These are phyloP conservation scores for Cyanistes caeruleus DNA, from an alignment of 2,113 vertebrate species.

Conservation along the genomic window DNA sequence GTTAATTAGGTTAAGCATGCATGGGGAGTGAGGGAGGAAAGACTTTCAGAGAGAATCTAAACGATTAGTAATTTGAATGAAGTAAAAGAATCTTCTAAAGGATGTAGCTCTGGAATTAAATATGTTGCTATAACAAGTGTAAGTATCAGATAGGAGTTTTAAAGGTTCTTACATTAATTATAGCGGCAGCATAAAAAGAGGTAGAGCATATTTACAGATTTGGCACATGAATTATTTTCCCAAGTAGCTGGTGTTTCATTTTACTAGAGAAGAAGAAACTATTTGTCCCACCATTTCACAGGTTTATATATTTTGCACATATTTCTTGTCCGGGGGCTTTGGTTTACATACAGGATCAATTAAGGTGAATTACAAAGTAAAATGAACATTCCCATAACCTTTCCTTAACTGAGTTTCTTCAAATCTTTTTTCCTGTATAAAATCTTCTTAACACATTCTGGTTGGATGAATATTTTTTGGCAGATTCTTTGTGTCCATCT, in stretches of 20 bases:
- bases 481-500: background rate
- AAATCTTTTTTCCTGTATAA: background rate
- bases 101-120: slow-evolving; percentile 65
- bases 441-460: background rate
- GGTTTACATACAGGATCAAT: background rate
- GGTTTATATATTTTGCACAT: background rate
- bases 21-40: slow-evolving; percentile 77
- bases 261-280: background rate
- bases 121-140: slow-evolving; percentile 48
- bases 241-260: background rate
- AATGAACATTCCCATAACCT: background rate
- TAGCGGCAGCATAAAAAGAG: slow-evolving; percentile 46
- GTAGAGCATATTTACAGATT: slow-evolving; percentile 40
- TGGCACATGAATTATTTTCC: background rate
- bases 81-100: slow-evolving; percentile 73
- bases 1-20: slow-evolving; percentile 85
- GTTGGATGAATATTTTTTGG: background rate
- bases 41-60: slow-evolving; percentile 77
- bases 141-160: slow-evolving; percentile 56
- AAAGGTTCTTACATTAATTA: slow-evolving; percentile 61
- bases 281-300: slow-evolving; percentile 16
- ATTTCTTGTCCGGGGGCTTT: background rate
- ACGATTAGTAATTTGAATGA: slow-evolving; percentile 80
- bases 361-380: slow-evolving; percentile 35
- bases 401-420: no score